Base-by-base conservation (phyloP, 2,888 invertebrate species). In the Aporophyla nigra region DNA sequence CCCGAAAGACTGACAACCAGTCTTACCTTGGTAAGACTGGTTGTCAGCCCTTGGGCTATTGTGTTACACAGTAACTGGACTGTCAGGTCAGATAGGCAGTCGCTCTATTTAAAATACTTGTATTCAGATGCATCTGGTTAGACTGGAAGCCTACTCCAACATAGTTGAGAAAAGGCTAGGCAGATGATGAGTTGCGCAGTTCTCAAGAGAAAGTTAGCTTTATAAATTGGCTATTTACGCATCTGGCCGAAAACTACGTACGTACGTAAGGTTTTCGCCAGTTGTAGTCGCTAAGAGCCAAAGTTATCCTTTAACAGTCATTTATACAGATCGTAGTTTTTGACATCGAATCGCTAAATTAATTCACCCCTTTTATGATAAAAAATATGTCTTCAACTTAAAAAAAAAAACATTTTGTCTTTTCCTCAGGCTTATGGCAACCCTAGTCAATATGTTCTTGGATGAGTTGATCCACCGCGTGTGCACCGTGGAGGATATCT, bases 401-500 rank as follows among this genome's bases (percentile, higher is more conserved):
- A 43, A 14, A 14, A 21, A 33, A 33, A 14, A 1, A 3, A 6
- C 16, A 19, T 21, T 63, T 19, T 24, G n/a, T 1, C 12, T 40
- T 74, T 76, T 67, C 69, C 87, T 43, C 87, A 95, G 95, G 76
- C 88, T 95, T 62, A 95, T 97, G 97, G 97, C 98, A 67, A 97
- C 97, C 54, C 96, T 98, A 74, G 96, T 97, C 79, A 97, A 98
- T 93, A 97, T 97, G 88, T 97, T 98, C 86, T 95, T 98, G 53
- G 97, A 97, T 56, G 98, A 98, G 90, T 92, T 99, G 33, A 97
- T 98, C 56, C 96, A 97, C 78, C 97, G 97, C 78, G 97, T 98
- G 54, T 96, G 98, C 85, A 97, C 97, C 1, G 97, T 98, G 24
- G 99, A 99, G 93, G 99, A 99, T 92, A 99, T 99, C 86, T 98